phyloP scores from a whole-genome alignment of 2,113 vertebrate genomes.

The Haemorhous mexicanus region DNA sequence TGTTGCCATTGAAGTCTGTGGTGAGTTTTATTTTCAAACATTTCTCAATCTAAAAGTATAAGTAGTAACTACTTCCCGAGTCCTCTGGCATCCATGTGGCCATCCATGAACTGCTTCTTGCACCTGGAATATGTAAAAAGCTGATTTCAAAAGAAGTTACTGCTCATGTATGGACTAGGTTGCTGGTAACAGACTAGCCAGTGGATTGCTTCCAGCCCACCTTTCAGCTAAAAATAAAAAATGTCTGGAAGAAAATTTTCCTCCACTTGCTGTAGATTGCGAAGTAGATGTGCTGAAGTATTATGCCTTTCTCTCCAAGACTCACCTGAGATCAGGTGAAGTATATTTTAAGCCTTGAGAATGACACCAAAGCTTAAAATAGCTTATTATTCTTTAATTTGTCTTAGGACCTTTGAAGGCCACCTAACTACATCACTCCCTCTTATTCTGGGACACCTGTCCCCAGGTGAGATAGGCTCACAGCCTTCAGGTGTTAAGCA shows the following conservation, averaged over 20 bases:
- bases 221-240: neutral
- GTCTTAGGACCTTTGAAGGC: neutral
- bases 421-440: neutral
- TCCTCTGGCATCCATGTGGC: neutral
- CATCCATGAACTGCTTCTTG: neutral
- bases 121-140: neutral
- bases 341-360: neutral
- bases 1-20: neutral
- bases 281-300: neutral
- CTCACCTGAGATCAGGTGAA: neutral
- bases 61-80: neutral
- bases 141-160: neutral
- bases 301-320: neutral
- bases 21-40: neutral
- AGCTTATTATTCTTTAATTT: neutral
- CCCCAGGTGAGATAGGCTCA: neutral
- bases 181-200: neutral
- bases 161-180: rapidly evolving
- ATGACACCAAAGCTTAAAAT: neutral
- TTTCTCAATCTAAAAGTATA: neutral
- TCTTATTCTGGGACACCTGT: neutral
- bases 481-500: neutral
- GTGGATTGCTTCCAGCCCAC: neutral
- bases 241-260: neutral
- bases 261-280: neutral